Evolutionary conservation across 92 coral and sea anemone genomes (phyloP), one percentile per base, ranked within the genome.

Genomic region (Palythoa caribaeorum): DNA sequence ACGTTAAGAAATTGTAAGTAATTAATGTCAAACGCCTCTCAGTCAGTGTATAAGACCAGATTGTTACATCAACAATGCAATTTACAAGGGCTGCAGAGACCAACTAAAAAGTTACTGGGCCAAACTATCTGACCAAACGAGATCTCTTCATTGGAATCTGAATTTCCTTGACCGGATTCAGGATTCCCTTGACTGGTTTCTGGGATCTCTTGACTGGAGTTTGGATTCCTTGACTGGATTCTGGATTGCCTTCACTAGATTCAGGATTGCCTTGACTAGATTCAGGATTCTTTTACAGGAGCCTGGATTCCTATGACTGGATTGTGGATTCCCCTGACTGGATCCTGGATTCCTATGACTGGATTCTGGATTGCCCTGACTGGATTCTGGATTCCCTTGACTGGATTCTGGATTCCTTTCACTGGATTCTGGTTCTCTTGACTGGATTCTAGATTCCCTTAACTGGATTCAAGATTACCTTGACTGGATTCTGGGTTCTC

Each of bases 1-100:
- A 12, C 63, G 75, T 80, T n/a, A 69, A 20, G 9, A 73, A 38
- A 80, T 51, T 80, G 85, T 80, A 80, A 62, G 85, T 80, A 12
- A 1, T 7, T 7, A 1, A 2, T 12, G 3, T 55, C 6, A 0
- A 54, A 55, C 36, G 9, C 9, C 28, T 9, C 75, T 70, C 5
- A 20, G 4, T 5, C 16, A 6, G 37, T 74, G 57, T n/a, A 48
- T 3, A 16, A 51, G 6, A 77, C 6, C 35, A 16, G 7, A n/a
- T 2, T 6, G 2, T 19, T 16, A 63, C 35, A 16, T 17, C 0
- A 14, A n/a, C 16, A 59, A 17, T 59, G n/a, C 3, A 59, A 1
- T 9, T 55, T 15, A 11, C 9, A 55, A 6, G 11, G 11, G 17
- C 9, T 55, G 10, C 2, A 11, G 6, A 54, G 14, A 54, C 9